These are phyloP conservation scores for Dasysyrphus tricinctus DNA, from an alignment of 2,888 invertebrate species.

Conservation along the genomic window DNA sequence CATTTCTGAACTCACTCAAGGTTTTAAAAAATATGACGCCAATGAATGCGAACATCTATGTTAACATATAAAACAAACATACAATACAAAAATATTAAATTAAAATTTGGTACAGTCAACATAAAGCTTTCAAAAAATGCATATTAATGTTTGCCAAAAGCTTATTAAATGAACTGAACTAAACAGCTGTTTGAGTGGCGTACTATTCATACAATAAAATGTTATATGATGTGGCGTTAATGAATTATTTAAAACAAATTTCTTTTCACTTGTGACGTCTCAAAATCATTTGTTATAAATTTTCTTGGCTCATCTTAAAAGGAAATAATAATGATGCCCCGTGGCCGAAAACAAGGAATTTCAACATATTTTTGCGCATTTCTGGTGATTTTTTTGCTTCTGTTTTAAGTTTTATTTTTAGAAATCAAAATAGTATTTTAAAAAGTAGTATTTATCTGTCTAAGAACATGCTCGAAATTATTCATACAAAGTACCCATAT, in stretches of 20 bases:
- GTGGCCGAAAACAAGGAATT: background rate
- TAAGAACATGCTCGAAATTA: background rate
- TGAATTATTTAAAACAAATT: constrained; percentile 28
- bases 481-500: too few relatives aligned
- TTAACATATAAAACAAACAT: background rate
- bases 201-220: background rate
- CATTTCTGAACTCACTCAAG: background rate
- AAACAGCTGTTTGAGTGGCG: constrained; percentile 34
- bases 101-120: constrained; percentile 28
- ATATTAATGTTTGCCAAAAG: constrained; percentile 31
- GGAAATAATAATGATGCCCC: background rate
- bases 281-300: constrained; percentile 10
- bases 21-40: background rate
- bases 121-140: constrained; percentile 29
- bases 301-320: background rate
- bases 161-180: constrained; percentile 6
- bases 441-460: background rate
- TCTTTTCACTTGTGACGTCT: constrained; percentile 24
- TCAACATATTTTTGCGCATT: constrained; percentile 29
- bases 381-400: background rate
- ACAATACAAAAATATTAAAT: background rate
- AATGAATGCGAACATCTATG: background rate
- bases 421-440: background rate
- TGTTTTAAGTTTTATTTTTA: background rate
- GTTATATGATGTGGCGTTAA: constrained; percentile 24